Evolutionary conservation across 2,113 vertebrate genomes (phyloP).

Genomic region (Salvelinus namaycush): DNA sequence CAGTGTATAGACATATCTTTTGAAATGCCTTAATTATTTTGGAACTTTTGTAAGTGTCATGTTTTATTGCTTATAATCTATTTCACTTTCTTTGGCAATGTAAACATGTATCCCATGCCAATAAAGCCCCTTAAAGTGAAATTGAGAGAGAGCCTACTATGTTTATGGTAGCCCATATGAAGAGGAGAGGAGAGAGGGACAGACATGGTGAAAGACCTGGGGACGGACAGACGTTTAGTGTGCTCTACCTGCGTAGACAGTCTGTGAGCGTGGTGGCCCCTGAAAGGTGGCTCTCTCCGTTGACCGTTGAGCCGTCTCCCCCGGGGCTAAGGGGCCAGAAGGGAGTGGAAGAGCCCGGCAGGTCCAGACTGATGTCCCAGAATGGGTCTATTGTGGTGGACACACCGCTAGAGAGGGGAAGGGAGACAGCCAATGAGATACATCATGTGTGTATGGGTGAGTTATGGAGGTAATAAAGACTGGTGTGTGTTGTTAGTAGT

Average conservation of each 20-base stretch:
- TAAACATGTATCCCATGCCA: too few species aligned
- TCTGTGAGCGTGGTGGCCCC: slow-evolving; percentile 97
- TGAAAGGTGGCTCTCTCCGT: slow-evolving; percentile 89
- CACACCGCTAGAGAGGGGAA: slow-evolving; percentile 80
- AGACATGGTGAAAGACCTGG: slow-evolving; percentile 38
- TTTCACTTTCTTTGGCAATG: too few species aligned
- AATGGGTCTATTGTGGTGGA: slow-evolving; percentile 99
- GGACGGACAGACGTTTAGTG: slow-evolving; percentile 33
- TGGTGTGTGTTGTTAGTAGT: slow-evolving; percentile 5
- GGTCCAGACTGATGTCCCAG: slow-evolving; percentile 98
- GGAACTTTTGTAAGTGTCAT: too few species aligned
- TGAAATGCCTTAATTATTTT: too few species aligned
- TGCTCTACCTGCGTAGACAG: slow-evolving; percentile 89
- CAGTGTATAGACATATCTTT: too few species aligned
- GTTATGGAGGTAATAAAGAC: background rate
- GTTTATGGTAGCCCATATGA: background rate
- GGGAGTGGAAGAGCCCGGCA: slow-evolving; percentile 95
- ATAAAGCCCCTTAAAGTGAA: background rate
- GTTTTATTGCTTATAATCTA: too few species aligned
- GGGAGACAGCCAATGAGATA: background rate
- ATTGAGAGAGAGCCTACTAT: too few species aligned
- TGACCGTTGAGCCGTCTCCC: slow-evolving; percentile 89
- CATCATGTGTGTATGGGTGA: background rate
- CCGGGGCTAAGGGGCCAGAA: slow-evolving; percentile 98
- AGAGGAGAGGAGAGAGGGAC: slow-evolving; percentile 21